Base-by-base conservation (phyloP, 2,888 invertebrate species). In the Dryadula phaetusa region DNA sequence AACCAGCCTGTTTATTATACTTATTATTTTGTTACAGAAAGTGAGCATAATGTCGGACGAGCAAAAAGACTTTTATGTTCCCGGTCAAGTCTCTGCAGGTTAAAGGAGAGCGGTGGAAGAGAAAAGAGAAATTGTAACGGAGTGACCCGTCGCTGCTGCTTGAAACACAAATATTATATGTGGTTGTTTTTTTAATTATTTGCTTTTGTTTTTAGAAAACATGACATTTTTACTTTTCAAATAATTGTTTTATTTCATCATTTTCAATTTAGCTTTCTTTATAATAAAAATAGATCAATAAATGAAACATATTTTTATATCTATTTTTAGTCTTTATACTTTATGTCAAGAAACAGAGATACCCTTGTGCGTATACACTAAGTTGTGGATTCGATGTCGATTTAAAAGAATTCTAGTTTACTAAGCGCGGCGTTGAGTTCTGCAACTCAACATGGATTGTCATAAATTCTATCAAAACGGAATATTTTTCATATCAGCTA, bases 31-130 rank as follows among this genome's bases (percentile, higher is more conserved):
- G 69, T 80, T 75, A 18, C 77, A 82, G 82, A 82, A 76, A 73
- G 64, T 66, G 37, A 71, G 74, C 12, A 66, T 62, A 25, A 46
- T 61, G 16, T 71, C 77, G 8, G 67, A 70, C 7, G 67, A 64
- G 3, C 74, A 76, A 20, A 79, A 79, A 54, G 86, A 87, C 72
- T 88, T 88, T 72, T 88, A 88, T 69, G 78, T 81, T 28, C 88
- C 88, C 0, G 82, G 75, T 49, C 67, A 77, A 62, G 74, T 72
- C 1, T 65, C 70, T 5, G 71, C 70, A 6, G 72, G 64, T 12
- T 71, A 64, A 46, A 40, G 25, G 7, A 28, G 14, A 60, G 14
- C 12, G 7, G 3, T 8, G 0, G 37, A 18, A 34, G 14, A 20
- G 2, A 20, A 34, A 7, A 6, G 12, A 25, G 20, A 56, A n/a